Evolutionary conservation across 2,888 invertebrate species (phyloP), one percentile per base, ranked within the genome.

Genomic region (Philonicus albiceps): DNA sequence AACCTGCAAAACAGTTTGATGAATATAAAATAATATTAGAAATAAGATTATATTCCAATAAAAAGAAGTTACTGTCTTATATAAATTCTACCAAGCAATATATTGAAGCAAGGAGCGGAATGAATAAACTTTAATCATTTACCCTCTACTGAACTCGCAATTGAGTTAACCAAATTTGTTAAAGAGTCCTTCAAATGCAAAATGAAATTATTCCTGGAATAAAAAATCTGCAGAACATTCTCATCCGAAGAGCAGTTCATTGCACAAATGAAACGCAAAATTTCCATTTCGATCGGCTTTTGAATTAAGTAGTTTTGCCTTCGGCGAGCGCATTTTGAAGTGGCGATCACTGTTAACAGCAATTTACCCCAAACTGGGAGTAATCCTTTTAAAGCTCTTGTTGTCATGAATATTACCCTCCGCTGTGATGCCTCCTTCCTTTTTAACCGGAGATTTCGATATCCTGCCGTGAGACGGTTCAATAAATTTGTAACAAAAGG

Each of bases 281-380:
- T 3, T 16, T 27, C 27, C 64, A 8, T 64, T 27, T 27, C 13
- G 8, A 3, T 53, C 13, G 1, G 49, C 49, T 53, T n/a, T n/a
- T 16, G 49, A 53, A 53, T 53, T 53, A 53, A 53, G n/a, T 53
- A 53, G n/a, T 53, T 53, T 53, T 16, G 34, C 30, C 2, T 64
- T 64, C 64, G n/a, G 19, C n/a, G 37, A 76, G 43, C 37, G 43
- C 37, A 37, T 4, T 40, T 49, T 80, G 53, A 53, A 80, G 80
- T 80, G 49, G 80, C 34, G 80, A 80, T 80, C 80, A 80, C 19
- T 80, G 80, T 43, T 80, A 80, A 49, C 30, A 80, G 31, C 30
- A 80, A 49, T 37, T 30, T 80, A 30, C 31, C 8, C 22, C 11
- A 53, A 80, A 53, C 40, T n/a, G 13, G n/a, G 30, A 80, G 49